Evolutionary conservation across 2,888 invertebrate species (phyloP).

Genomic region (Gerris lacustris): DNA sequence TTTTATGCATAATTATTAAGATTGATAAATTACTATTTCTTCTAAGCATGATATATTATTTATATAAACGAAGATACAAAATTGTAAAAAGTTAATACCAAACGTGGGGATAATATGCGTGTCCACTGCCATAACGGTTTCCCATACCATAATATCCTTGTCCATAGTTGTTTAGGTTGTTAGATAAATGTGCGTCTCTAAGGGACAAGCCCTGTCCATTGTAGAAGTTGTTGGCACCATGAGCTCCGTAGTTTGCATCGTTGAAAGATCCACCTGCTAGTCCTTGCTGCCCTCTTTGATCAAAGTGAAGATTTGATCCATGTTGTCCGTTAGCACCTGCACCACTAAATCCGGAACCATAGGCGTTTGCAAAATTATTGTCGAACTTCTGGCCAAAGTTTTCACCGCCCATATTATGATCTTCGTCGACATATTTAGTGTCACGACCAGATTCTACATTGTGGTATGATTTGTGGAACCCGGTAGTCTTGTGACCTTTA

Average conservation of each 20-base stretch:
- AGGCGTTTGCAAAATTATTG: neutral
- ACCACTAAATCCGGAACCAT: neutral
- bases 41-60: no score
- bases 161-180: neutral
- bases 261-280: neutral
- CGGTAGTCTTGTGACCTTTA: constrained; percentile 20
- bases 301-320: neutral
- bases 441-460: constrained; percentile 22
- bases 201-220: constrained; percentile 15
- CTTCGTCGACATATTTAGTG: constrained; percentile 22
- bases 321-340: neutral
- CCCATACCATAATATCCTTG: constrained; percentile 2
- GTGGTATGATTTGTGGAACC: constrained; percentile 23
- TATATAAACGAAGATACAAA: no score
- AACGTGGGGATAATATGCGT: neutral
- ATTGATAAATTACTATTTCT: no score
- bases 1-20: no score
- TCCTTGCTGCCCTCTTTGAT: neutral
- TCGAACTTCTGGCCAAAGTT: constrained; percentile 5
- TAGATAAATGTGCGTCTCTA: constrained; percentile 11
- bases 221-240: constrained; percentile 17
- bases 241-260: constrained; percentile 12
- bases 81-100: no score
- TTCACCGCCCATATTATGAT: constrained; percentile 18
- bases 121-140: neutral